phyloP scores from a whole-genome alignment of 2,113 vertebrate genomes.

The Pterocles gutturalis region DNA sequence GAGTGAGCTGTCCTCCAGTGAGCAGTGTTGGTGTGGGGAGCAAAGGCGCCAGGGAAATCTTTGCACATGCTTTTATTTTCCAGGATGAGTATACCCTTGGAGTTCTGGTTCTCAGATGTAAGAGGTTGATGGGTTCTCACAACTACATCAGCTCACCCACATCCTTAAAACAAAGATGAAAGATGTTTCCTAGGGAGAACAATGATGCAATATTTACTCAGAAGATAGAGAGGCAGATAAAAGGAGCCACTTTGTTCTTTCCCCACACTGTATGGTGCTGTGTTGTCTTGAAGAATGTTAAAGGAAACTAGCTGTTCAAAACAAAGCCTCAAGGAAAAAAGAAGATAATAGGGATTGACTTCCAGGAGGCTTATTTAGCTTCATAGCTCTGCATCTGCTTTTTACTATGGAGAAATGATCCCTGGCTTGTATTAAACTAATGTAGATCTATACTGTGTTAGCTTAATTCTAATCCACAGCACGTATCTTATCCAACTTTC shows the following conservation, averaged over 20 bases:
- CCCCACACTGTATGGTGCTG: not conserved
- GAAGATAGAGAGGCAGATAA: slow-evolving; percentile 8
- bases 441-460: not conserved
- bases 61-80: not conserved
- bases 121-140: not conserved
- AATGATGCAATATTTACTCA: slow-evolving; percentile 44
- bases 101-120: not conserved
- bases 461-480: not conserved
- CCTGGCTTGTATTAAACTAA: not conserved
- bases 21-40: not conserved
- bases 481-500: not conserved
- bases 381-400: not conserved
- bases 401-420: not conserved
- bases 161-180: slow-evolving; percentile 19
- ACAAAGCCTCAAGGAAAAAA: not conserved
- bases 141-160: not conserved
- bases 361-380: not conserved
- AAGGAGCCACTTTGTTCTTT: slow-evolving; percentile 10
- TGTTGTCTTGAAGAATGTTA: slow-evolving; percentile 14
- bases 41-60: not conserved
- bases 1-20: not conserved
- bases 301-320: not conserved
- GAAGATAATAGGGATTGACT: not conserved
- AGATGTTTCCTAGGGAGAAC: not conserved
- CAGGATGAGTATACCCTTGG: not conserved